Conservation (phyloP, 2,888 invertebrate genomes). For the Falcaria lacertinaria region DNA sequence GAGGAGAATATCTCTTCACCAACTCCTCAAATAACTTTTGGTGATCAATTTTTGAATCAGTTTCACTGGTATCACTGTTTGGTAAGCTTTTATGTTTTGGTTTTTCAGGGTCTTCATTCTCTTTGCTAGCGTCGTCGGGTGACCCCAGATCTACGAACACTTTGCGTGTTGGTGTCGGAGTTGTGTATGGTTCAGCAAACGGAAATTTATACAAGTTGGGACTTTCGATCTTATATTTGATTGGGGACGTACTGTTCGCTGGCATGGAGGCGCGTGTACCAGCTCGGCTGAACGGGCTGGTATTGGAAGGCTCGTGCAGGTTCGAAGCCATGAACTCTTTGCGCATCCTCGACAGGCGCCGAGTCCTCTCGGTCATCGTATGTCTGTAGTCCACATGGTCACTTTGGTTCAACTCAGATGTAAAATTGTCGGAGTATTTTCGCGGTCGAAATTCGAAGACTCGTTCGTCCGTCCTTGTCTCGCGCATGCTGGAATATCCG, state of each 20-base stretch:
- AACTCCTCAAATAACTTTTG: conserved; percentile 70
- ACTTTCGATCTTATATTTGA: conserved; percentile 68
- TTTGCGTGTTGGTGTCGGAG: conserved; percentile 64
- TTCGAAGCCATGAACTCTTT: conserved; percentile 69
- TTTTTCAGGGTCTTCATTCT: conserved; percentile 53
- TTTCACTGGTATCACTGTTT: conserved; percentile 37
- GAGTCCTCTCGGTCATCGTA: conserved; percentile 64
- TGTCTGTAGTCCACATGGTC: conserved; percentile 69
- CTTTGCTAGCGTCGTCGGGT: conserved; percentile 50
- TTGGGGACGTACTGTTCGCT: conserved; percentile 42
- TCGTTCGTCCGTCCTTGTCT: conserved; percentile 58
- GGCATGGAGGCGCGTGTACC: conserved; percentile 67
- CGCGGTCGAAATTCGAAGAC: conserved; percentile 61
- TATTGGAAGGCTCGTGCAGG: conserved; percentile 63
- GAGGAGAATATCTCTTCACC: conserved; percentile 69
- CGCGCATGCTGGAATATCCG: conserved; percentile 71
- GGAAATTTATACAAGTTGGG: conserved; percentile 73
- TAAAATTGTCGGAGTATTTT: conserved; percentile 72
- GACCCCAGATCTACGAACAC: conserved; percentile 55
- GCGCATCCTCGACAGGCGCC: conserved; percentile 64
- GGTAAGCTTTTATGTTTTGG: conserved; percentile 52
- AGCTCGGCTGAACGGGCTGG: conserved; percentile 51
- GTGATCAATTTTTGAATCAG: conserved; percentile 54
- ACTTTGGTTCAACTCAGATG: conserved; percentile 64
- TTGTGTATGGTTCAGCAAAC: conserved; percentile 70